Conservation (phyloP, 1,140 invertebrate species). For the Agraylea sexmaculata region DNA sequence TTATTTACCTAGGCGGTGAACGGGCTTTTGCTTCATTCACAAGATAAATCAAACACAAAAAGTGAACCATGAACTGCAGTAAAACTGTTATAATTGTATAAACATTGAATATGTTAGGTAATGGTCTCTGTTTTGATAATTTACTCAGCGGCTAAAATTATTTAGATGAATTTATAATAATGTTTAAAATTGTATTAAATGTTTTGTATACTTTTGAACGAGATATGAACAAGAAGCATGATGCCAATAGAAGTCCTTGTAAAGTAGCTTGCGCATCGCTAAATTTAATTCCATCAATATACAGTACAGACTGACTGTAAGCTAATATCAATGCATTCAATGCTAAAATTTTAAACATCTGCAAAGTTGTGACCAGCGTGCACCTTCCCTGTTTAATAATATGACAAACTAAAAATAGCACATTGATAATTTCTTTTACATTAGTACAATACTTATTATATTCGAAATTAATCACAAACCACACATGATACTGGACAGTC, state of each 20-base stretch:
- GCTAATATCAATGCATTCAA: constrained; percentile 96
- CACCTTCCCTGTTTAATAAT: constrained; percentile 99
- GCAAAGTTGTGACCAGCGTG: constrained; percentile 95
- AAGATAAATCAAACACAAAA: constrained; percentile 80
- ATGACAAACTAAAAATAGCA: constrained; percentile 73
- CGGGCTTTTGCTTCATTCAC: constrained; percentile 64
- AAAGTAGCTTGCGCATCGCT: constrained; percentile 95
- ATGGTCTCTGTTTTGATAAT: constrained; percentile 84
- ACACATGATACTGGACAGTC: constrained; percentile 91
- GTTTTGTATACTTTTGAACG: constrained; percentile 72
- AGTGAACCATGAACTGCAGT: constrained; percentile 92
- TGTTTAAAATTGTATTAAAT: constrained; percentile 1
- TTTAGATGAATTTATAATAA: constrained; percentile 18
- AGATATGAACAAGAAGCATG: constrained; percentile 97
- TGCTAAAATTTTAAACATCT: constrained; percentile 99
- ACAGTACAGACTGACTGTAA: constrained; percentile 97
- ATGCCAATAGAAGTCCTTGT: constrained; percentile 86
- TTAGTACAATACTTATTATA: too few relatives aligned
- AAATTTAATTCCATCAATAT: constrained; percentile 96
- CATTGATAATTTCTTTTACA: not conserved
- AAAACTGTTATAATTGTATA: constrained; percentile 95
- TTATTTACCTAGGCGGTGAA: constrained; percentile 51
- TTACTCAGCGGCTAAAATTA: constrained; percentile 76
- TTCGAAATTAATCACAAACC: constrained; percentile 56
- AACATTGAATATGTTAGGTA: constrained; percentile 98